Conservation (phyloP, 2,888 invertebrate species). For the Tenthredo scrophulariae region DNA sequence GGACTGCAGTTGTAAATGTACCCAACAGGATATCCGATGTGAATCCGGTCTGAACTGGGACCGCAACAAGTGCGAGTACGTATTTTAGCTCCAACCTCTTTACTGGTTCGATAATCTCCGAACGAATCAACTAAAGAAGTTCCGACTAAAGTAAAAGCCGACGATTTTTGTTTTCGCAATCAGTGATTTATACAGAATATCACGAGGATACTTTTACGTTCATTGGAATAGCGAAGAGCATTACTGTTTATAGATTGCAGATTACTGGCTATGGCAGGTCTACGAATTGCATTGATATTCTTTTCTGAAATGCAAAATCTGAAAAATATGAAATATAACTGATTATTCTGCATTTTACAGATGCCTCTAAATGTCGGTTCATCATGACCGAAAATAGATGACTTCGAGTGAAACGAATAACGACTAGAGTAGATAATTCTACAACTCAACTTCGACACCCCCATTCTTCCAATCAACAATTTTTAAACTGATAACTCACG, state of each 20-base stretch:
- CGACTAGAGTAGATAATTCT: neutral
- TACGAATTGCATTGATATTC: neutral
- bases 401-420: neutral
- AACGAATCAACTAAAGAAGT: neutral
- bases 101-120: neutral
- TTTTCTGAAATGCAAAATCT: too few relatives aligned
- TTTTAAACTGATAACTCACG: neutral
- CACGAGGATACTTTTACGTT: neutral
- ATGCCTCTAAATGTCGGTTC: neutral
- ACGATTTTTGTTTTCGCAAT: neutral
- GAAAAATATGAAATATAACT: neutral
- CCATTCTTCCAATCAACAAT: neutral
- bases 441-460: neutral
- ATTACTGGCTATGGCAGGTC: too few relatives aligned
- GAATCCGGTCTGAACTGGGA: neutral
- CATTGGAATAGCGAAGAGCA: neutral
- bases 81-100: neutral
- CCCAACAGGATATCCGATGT: neutral
- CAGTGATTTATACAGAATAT: neutral
- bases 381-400: neutral
- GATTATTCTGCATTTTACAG: neutral
- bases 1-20: constrained; percentile 3
- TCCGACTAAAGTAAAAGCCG: neutral
- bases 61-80: neutral
- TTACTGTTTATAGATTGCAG: too few relatives aligned